A percentile compares a stretch with the other conserved stretches of the same genome.
phyloP scores from a whole-genome alignment of 2,888 invertebrate genomes.

The Melolontha melolontha region DNA sequence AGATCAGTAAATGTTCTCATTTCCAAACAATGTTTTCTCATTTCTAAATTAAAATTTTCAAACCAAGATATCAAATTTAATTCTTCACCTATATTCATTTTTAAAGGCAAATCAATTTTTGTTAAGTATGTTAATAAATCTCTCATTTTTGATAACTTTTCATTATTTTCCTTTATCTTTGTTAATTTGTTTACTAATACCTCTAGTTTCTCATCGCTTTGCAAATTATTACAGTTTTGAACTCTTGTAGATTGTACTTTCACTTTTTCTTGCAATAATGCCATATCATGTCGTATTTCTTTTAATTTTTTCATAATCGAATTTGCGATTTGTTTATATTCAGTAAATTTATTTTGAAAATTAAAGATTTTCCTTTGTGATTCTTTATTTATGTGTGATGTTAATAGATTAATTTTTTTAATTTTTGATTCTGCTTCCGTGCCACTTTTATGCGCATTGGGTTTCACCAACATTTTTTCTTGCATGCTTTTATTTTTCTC shows the following conservation, averaged over 20 bases:
- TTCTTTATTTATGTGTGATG: conserved; percentile 48
- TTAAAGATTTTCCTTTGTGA: conserved; percentile 45
- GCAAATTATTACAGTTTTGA: neutral
- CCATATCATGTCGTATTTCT: conserved; percentile 47
- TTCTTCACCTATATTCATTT: conserved; percentile 33
- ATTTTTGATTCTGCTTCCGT: conserved; percentile 43
- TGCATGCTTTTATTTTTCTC: conserved; percentile 45
- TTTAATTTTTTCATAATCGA: conserved; percentile 46
- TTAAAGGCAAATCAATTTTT: conserved; percentile 39
- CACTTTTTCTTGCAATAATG: conserved; percentile 50
- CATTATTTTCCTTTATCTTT: conserved; percentile 46
- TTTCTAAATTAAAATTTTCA: conserved; percentile 44
- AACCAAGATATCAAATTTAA: conserved; percentile 50
- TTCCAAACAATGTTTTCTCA: conserved; percentile 51
- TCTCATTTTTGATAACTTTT: conserved; percentile 50
- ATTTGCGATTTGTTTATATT: conserved; percentile 48
- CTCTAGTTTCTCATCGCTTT: conserved; percentile 1
- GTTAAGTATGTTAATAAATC: conserved; percentile 50
- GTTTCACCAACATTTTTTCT: conserved; percentile 41
- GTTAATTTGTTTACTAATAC: conserved; percentile 36
- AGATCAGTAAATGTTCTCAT: conserved; percentile 43
- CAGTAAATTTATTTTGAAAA: conserved; percentile 49
- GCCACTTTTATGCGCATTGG: conserved; percentile 28
- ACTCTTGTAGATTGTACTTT: conserved; percentile 38
- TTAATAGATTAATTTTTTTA: conserved; percentile 49